Conservation (phyloP, 1,140 invertebrate genomes). For the Solenopsis fugax region DNA sequence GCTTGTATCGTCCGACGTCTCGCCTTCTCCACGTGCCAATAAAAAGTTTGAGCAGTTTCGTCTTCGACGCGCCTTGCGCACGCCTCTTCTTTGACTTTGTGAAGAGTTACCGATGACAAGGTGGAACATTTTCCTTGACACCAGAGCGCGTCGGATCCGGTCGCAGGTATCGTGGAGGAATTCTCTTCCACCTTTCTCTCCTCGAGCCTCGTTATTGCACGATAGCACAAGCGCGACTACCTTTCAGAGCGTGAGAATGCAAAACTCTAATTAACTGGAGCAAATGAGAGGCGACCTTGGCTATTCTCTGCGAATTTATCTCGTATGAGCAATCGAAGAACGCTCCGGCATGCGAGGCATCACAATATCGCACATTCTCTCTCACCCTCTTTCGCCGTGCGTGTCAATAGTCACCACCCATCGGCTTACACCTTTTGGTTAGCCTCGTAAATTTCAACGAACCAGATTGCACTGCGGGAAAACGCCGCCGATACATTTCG, state of each 20-base stretch:
- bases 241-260: slow-evolving; percentile 1
- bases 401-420: slow-evolving; percentile 37
- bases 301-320: not conserved
- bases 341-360: not conserved
- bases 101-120: slow-evolving; percentile 39
- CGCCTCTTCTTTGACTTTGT: slow-evolving; percentile 38
- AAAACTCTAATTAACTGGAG: slow-evolving; percentile 2
- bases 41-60: slow-evolving; percentile 56
- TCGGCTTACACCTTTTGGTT: slow-evolving; percentile 56
- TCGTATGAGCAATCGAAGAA: not conserved
- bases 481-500: slow-evolving; percentile 23
- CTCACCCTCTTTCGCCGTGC: not conserved
- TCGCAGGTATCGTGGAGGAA: slow-evolving; percentile 21
- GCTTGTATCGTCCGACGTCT: not conserved
- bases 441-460: slow-evolving; percentile 56
- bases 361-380: not conserved
- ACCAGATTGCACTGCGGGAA: slow-evolving; percentile 35
- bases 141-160: slow-evolving; percentile 27
- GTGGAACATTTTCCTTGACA: slow-evolving; percentile 62
- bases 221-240: not conserved
- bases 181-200: not conserved
- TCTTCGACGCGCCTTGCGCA: not conserved
- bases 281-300: not conserved
- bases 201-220: slow-evolving; percentile 8
- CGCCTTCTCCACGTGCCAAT: slow-evolving; percentile 40